Conservation (phyloP, 1,140 invertebrate species). For the Helicorthomorpha holstii region DNA sequence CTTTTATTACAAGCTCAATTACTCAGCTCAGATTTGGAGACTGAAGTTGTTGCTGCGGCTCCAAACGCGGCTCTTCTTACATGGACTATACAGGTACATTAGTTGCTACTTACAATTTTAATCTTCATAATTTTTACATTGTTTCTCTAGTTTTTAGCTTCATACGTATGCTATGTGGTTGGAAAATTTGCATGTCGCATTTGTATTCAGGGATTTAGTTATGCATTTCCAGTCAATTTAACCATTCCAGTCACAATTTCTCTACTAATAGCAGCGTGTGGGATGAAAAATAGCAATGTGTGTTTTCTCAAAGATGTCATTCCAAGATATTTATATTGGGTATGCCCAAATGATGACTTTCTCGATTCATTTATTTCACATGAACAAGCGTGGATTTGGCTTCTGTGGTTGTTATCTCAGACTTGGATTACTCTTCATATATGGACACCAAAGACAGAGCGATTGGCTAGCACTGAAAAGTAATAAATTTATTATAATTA, state of each 20-base stretch:
- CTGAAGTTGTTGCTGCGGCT: not conserved
- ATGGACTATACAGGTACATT: not conserved
- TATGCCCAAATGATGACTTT: slow-evolving; percentile 57
- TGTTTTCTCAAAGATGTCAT: slow-evolving; percentile 54
- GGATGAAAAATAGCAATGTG: slow-evolving; percentile 61
- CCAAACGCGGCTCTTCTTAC: not conserved
- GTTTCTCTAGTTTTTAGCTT: slow-evolving; percentile 59
- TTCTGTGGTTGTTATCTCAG: slow-evolving; percentile 84
- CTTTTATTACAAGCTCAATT: no score
- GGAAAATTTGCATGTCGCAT: slow-evolving; percentile 94
- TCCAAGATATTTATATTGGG: slow-evolving; percentile 77
- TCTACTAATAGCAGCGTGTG: slow-evolving; percentile 71
- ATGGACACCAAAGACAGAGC: slow-evolving; percentile 92
- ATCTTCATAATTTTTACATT: no score
- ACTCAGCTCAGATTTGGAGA: no score
- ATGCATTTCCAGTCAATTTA: slow-evolving; percentile 82
- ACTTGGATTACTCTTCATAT: slow-evolving; percentile 92
- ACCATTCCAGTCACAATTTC: slow-evolving; percentile 79
- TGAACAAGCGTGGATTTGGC: slow-evolving; percentile 79
- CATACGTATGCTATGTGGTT: slow-evolving; percentile 78
- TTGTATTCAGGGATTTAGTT: slow-evolving; percentile 88
- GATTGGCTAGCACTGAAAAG: slow-evolving; percentile 87
- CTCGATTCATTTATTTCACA: slow-evolving; percentile 67
- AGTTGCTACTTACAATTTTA: not conserved
- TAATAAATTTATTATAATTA: slow-evolving; percentile 13